Conservation (phyloP, 2,888 invertebrate genomes). For the Orthosia gothica region DNA sequence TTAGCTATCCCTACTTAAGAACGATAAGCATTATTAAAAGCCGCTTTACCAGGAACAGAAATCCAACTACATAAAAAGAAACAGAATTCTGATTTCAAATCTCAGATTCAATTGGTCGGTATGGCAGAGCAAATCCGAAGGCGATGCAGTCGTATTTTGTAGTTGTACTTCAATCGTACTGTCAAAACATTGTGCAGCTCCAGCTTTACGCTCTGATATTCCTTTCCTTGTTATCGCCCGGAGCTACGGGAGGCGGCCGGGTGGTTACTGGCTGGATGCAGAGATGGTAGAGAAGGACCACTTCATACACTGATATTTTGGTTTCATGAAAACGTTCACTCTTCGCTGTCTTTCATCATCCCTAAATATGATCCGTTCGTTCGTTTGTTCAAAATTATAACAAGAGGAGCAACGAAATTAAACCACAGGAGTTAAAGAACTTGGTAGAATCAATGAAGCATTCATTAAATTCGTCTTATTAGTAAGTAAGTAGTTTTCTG, state of each 20-base stretch:
- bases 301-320: too few species aligned
- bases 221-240: slow-evolving; percentile 71
- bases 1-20: neutral
- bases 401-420: too few species aligned
- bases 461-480: too few species aligned
- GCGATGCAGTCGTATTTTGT: slow-evolving; percentile 41
- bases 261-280: slow-evolving; percentile 10
- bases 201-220: slow-evolving; percentile 67
- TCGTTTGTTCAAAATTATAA: too few species aligned
- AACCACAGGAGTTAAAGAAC: too few species aligned
- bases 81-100: slow-evolving; percentile 26
- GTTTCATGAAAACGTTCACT: too few species aligned
- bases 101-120: slow-evolving; percentile 28
- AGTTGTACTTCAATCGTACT: slow-evolving; percentile 46
- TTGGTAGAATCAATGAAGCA: too few species aligned
- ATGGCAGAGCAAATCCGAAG: slow-evolving; percentile 26
- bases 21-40: neutral
- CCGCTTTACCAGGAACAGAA: neutral
- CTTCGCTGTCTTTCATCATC: too few species aligned
- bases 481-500: too few species aligned
- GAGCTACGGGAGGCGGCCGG: slow-evolving; percentile 63
- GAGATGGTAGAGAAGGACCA: slow-evolving; percentile 24
- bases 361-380: too few species aligned
- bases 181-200: slow-evolving; percentile 66
- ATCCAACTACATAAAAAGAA: slow-evolving; percentile 18